A percentile compares a stretch with the other conserved stretches of the same genome.
Evolutionary conservation across 2,888 invertebrate genomes (phyloP).

Genomic region (Coenonympha glycerion): DNA sequence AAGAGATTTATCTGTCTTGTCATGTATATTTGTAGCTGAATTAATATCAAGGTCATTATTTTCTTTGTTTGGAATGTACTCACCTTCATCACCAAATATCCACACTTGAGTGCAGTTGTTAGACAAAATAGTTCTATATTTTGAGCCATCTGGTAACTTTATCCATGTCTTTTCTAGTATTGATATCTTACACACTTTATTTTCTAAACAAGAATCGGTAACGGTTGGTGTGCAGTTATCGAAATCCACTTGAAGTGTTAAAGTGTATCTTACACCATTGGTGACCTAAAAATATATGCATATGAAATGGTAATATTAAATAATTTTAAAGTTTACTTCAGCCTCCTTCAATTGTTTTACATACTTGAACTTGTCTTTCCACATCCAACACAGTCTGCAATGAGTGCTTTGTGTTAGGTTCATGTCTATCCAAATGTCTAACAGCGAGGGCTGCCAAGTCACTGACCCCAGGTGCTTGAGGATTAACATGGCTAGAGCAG

Average conservation of each 20-base stretch:
- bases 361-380: conserved; percentile 75
- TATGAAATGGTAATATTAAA: neutral
- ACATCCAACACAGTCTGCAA: conserved; percentile 64
- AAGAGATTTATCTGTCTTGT: conserved; percentile 10
- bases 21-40: conserved; percentile 5
- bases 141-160: conserved; percentile 71
- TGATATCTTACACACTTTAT: conserved; percentile 75
- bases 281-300: conserved; percentile 61
- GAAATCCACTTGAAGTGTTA: conserved; percentile 69
- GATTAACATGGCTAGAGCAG: conserved; percentile 70
- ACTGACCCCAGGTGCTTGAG: conserved; percentile 66
- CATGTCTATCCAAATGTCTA: conserved; percentile 60
- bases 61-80: conserved; percentile 37
- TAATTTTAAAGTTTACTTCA: neutral
- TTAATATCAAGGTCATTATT: conserved; percentile 34
- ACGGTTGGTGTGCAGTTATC: conserved; percentile 55
- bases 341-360: conserved; percentile 8
- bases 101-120: conserved; percentile 81
- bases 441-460: conserved; percentile 67
- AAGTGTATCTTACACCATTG: conserved; percentile 76
- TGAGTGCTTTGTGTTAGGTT: conserved; percentile 52
- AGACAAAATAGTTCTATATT: conserved; percentile 75
- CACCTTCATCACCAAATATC: conserved; percentile 62
- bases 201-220: conserved; percentile 43
- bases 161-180: conserved; percentile 81